These are phyloP conservation scores for Amphibalanus amphitrite DNA, from an alignment of 1,140 invertebrate species.

Conservation along the genomic window DNA sequence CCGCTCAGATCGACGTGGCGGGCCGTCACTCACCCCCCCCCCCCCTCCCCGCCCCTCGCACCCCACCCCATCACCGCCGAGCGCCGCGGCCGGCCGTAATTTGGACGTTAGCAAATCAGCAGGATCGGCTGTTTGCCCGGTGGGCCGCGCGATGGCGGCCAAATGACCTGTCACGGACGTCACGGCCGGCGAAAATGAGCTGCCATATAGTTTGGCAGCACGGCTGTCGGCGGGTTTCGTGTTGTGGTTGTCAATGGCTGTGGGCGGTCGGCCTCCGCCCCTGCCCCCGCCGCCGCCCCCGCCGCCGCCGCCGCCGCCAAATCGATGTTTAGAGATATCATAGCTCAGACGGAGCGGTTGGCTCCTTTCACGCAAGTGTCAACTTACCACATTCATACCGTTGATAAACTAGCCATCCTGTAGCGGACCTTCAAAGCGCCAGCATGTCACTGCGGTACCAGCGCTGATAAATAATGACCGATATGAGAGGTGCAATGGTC, in stretches of 20 bases:
- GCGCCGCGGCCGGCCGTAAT: background rate
- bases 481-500: no score
- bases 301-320: no score
- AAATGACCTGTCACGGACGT: background rate
- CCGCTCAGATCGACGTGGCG: no score
- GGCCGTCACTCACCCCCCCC: background rate
- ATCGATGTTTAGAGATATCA: background rate
- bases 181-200: background rate
- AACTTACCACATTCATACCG: background rate
- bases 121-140: background rate
- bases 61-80: no score
- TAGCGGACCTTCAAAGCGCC: background rate
- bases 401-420: background rate
- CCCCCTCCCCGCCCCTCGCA: no score
- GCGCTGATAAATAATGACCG: no score
- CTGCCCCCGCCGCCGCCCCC: no score
- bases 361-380: background rate
- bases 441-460: background rate
- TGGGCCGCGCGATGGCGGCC: background rate
- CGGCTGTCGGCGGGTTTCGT: background rate
- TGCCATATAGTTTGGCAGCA: background rate
- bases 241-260: background rate
- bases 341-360: background rate
- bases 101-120: background rate
- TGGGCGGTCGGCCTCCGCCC: no score